Evolutionary conservation across 2,113 vertebrate genomes (phyloP), one percentile per base, ranked within the genome.

Genomic region (Miniopterus natalensis): DNA sequence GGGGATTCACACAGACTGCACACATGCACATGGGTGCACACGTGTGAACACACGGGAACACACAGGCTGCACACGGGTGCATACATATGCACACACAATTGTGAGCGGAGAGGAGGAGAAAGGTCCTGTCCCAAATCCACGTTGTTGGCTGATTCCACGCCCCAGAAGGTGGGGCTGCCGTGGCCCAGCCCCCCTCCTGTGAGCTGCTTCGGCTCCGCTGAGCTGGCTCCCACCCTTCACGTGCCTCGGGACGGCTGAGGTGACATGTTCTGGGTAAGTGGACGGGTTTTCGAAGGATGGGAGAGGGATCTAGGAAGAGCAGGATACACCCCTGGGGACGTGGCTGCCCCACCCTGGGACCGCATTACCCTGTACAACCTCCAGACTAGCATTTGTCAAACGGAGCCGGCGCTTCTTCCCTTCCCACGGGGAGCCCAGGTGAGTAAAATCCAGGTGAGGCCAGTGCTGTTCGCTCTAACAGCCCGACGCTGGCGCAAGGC

Each of bases 281-380:
- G 23, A 61, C 31, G 36, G n/a, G 83, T 94, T 96, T 90, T 87
- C 55, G 75, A 8, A 95, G 88, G 84, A 86, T 31, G 81, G 0
- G 77, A 90, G 95, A 97, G 87, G 81, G 94, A 96, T 70, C 92
- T 84, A 59, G 80, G 71, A 90, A 65, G 47, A 57, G 36, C 55
- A 40, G 66, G n/a, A n/a, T 29, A 17, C 47, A 42, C 9, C 0
- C 15, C 36, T 2, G 12, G 1, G 51, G 71, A 49, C 1, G 0
- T 0, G 27, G 75, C 1, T 8, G 12, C 4, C 27, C 29, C 8
- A 6, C 6, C 40, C 27, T 1, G 0, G 6, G 42, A 27, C 27
- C 12, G 31, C 63, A 23, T 45, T 15, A 5, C 11, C 53, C 1
- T 14, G 36, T 8, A 2, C 20, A 61, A 29, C 40, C 59, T 42